Conservation (phyloP, 2,888 invertebrate species). For the Actias luna region DNA sequence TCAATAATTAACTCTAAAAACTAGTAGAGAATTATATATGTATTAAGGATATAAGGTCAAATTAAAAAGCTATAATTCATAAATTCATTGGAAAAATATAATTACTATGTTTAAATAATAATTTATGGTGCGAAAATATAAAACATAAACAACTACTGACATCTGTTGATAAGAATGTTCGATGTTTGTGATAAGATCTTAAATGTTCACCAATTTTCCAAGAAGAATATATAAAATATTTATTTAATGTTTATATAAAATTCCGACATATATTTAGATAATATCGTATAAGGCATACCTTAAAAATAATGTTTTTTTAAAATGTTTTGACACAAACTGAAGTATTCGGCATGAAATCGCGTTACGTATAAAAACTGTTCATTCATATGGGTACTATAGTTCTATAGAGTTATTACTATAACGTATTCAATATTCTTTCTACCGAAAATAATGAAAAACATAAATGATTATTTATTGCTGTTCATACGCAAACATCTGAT, state of each 20-base stretch:
- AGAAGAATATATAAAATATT: not conserved
- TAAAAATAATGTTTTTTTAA: not conserved
- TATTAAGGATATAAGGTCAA: too few relatives aligned
- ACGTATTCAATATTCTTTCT: not conserved
- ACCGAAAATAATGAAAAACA: not conserved
- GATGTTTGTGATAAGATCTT: constrained; percentile 22
- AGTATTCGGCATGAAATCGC: not conserved
- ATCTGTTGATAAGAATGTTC: constrained; percentile 49
- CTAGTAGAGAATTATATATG: too few relatives aligned
- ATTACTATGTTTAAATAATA: too few relatives aligned
- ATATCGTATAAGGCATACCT: not conserved
- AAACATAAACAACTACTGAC: constrained; percentile 36
- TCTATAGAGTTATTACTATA: not conserved
- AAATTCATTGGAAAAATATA: not conserved
- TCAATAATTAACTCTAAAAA: too few relatives aligned
- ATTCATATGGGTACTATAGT: not conserved
- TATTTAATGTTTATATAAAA: not conserved
- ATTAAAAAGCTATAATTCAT: not conserved
- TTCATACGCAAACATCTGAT: constrained; percentile 15
- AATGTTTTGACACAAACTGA: not conserved
- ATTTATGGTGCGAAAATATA: not conserved
- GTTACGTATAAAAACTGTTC: not conserved
- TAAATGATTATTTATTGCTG: not conserved
- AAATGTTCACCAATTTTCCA: not conserved
- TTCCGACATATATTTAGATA: not conserved